phyloP scores from a whole-genome alignment of 2,797 vertebrate species.

The Channa striata region DNA sequence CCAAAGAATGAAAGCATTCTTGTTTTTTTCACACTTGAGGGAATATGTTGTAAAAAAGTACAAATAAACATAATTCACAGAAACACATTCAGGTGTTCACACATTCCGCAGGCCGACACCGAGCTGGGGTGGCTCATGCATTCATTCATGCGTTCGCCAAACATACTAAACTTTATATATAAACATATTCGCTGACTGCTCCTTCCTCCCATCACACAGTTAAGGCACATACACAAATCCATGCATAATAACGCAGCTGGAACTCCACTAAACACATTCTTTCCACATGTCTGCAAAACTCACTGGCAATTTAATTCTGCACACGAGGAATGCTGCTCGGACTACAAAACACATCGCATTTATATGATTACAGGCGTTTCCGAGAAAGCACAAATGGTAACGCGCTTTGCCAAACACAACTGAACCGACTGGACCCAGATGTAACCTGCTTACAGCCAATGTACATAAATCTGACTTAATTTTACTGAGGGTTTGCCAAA shows the following conservation, averaged over 20 bases:
- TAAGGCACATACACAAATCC: constrained; percentile 22
- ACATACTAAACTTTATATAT: constrained; percentile 57
- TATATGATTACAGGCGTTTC: constrained; percentile 12
- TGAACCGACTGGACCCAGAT: constrained; percentile 49
- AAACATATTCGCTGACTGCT: constrained; percentile 32
- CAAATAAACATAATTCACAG: constrained; percentile 50
- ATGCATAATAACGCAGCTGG: constrained; percentile 40
- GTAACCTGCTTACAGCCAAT: constrained; percentile 20
- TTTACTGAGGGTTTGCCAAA: constrained; percentile 25
- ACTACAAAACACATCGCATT: constrained; percentile 28
- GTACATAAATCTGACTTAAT: constrained; percentile 13
- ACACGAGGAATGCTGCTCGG: constrained; percentile 17
- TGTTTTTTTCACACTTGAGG: constrained; percentile 54
- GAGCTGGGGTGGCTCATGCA: constrained; percentile 60
- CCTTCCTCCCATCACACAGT: constrained; percentile 17
- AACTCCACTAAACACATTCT: constrained; percentile 21
- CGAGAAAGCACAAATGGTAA: constrained; percentile 10
- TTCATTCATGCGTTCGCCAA: constrained; percentile 68
- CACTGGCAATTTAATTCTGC: constrained; percentile 40
- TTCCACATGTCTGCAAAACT: constrained; percentile 7
- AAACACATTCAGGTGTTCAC: constrained; percentile 68
- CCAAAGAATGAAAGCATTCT: constrained; percentile 45
- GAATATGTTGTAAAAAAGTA: constrained; percentile 27
- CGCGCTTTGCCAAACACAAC: constrained; percentile 4
- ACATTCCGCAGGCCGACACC: constrained; percentile 49